Percentiles rank a stretch among this genome's conserved stretches.
Evolutionary conservation across 2,888 invertebrate species (phyloP).

Genomic region (Harpalus rubripes): DNA sequence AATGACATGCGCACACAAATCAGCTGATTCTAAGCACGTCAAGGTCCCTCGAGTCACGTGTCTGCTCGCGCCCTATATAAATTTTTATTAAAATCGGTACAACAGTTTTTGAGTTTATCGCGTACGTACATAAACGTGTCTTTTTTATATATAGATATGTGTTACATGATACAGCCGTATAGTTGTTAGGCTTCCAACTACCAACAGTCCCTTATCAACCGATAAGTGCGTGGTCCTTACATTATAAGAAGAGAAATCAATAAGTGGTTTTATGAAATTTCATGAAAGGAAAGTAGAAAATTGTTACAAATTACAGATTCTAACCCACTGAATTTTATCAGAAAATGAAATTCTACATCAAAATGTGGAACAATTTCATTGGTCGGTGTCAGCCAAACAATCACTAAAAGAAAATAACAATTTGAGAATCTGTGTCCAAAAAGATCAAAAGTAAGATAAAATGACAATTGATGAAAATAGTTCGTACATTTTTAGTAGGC

Average conservation of each 20-base stretch:
- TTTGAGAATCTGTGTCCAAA: not conserved
- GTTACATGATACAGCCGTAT: too few relatives aligned
- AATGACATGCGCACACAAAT: too few relatives aligned
- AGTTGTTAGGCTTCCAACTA: not conserved
- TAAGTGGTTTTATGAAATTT: constrained; percentile 42
- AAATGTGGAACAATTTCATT: not conserved
- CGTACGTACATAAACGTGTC: too few relatives aligned
- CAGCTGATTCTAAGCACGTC: too few relatives aligned
- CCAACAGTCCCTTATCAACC: constrained; percentile 30
- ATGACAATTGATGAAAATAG: not conserved
- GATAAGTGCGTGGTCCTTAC: constrained; percentile 34
- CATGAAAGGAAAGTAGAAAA: constrained; percentile 34
- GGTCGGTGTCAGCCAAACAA: not conserved
- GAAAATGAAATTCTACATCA: constrained; percentile 27
- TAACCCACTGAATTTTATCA: constrained; percentile 20
- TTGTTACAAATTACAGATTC: constrained; percentile 39
- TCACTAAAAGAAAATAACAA: not conserved
- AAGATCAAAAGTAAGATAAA: not conserved
- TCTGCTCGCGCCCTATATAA: too few relatives aligned
- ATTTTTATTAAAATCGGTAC: too few relatives aligned
- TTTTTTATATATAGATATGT: too few relatives aligned
- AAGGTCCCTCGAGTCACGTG: too few relatives aligned
- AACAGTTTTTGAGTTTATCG: too few relatives aligned
- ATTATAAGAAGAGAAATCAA: constrained; percentile 42
- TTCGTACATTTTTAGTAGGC: too few relatives aligned